These are phyloP conservation scores for Euschistus heros DNA, from an alignment of 1,140 invertebrate species.

Conservation along the genomic window DNA sequence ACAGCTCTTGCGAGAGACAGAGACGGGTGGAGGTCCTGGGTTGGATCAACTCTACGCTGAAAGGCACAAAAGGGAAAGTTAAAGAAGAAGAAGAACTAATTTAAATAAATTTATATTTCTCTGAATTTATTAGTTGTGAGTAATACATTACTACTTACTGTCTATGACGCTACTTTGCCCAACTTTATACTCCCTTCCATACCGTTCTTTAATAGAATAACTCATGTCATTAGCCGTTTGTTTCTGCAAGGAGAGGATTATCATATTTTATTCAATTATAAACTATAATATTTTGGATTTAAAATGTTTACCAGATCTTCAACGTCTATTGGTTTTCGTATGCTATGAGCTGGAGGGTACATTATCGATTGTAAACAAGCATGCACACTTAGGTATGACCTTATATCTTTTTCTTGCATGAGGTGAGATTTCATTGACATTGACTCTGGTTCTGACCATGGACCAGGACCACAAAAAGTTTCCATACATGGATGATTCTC, in stretches of 20 bases:
- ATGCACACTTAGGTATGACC: conserved; percentile 61
- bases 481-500: conserved; percentile 55
- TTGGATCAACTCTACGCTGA: too few relatives aligned
- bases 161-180: background rate
- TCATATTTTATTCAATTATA: too few relatives aligned
- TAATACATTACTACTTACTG: background rate
- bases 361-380: conserved; percentile 45
- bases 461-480: conserved; percentile 50
- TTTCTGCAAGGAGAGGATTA: background rate
- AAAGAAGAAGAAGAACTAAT: too few relatives aligned
- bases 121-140: too few relatives aligned
- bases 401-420: conserved; percentile 40
- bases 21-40: too few relatives aligned
- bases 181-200: background rate
- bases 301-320: background rate
- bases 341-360: background rate
- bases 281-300: background rate
- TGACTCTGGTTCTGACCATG: conserved; percentile 66
- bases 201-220: background rate
- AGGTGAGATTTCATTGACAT: conserved; percentile 44
- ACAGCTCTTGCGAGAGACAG: too few relatives aligned
- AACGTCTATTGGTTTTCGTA: background rate
- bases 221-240: background rate
- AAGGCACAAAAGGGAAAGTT: too few relatives aligned
- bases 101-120: too few relatives aligned